Base-by-base conservation (phyloP, 1,140 invertebrate genomes). In the Cephus cinctus region DNA sequence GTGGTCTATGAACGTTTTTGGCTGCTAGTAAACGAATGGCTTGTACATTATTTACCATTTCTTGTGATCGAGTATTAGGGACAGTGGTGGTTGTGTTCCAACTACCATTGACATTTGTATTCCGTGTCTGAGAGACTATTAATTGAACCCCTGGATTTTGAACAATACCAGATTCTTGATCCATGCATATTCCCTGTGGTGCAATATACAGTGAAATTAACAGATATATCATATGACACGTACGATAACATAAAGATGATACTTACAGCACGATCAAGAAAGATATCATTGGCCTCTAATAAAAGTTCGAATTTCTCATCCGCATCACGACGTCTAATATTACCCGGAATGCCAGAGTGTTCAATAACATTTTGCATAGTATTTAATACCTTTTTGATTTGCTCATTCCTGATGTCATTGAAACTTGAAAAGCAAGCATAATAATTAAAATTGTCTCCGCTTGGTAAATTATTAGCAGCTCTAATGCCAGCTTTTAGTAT, bases 1-100 rank as follows among this genome's bases (percentile, higher is more conserved):
- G 94, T 1, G 94, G 93, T 50, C 90, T 81, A 27, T 85, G 78
- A 47, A 92, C 84, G 66, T 90, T 88, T 63, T 86, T 86, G 2
- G 84, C 86, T 8, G 85, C 82, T 15, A 92, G 73, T 19, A 93
- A 78, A 53, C 80, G 78, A 43, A 86, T 78, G 4, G 78, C 61
- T 22, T 67, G 56, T 2, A 57, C 30, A 21, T 22, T 43, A n/a
- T 44, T 39, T 0, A 52, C 36, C 1, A 15, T 27, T 25, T 48
- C 25, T 30, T 19, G 5, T 14, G 39, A 15, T 11, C 49, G 46
- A 0, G 35, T 38, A 12, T 43, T 35, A 0, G n/a, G 8, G 21
- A 11, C 38, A 11, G 39, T 20, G 2, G 43, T 21, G 38, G 48
- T 56, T 59, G 69, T 75, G 56, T 85, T 85, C 81, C 82, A 84